Base-by-base conservation (phyloP, 2,797 vertebrate species). In the Mallotus villosus region DNA sequence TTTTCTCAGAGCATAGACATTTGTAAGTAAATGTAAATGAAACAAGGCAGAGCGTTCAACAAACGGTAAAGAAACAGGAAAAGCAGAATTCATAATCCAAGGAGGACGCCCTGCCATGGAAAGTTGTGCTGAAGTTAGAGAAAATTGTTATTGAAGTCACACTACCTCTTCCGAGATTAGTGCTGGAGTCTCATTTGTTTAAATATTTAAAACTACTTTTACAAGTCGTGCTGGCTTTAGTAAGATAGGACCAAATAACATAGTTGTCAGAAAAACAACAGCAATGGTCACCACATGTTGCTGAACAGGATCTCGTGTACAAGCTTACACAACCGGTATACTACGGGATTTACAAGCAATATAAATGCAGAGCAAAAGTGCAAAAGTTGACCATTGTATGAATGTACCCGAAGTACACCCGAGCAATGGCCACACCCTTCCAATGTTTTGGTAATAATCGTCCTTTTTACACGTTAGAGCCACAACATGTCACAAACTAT, bases 371-470 rank as follows among this genome's bases (percentile, higher is more conserved):
- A 2, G 3, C 58, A 11, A 12, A 12, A 22, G 58, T 22, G 9
- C 9, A 21, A 21, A 59, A 59, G 57, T 12, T n/a, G 57, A n/a
- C 57, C 8, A 25, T 59, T 22, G 22, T 59, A 22, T 60, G 12
- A 60, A 27, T 27, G 12, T 25, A 25, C 79, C 82, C 76, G 72
- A 68, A n/a, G 34, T 67, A 77, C 75, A 74, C 70, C 1, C 71
- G 83, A 78, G 86, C 82, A 84, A 81, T 63, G 75, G 78, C 3
- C 1, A 51, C 71, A 51, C 2, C 17, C 49, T 51, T 14, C 11
- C 12, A 14, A 51, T 17, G 49, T 58, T 9, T 7, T 22, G 57
- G 6, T 6, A 34, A 34, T 34, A 34, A 8, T 21, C 11, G 57
- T 21, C 14, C 1, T 80, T 70, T 57, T 74, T 67, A 25, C n/a